Evolutionary conservation across 2,113 vertebrate species (phyloP), one percentile per base, ranked within the genome.

Genomic region (Panurus biarmicus): DNA sequence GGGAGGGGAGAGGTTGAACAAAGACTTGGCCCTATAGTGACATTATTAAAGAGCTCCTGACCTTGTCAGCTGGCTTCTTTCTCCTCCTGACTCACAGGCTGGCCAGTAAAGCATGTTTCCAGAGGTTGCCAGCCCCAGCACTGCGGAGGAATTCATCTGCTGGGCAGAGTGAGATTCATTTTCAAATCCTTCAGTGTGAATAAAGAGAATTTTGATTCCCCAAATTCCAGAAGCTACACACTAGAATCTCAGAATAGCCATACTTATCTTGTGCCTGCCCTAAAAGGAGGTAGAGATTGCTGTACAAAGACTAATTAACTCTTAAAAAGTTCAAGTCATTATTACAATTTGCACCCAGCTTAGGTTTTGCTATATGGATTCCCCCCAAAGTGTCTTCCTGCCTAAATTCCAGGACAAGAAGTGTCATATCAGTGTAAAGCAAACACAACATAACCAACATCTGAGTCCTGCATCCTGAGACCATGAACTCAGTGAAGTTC

Each of bases 341-440:
- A 5, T 56, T 71, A n/a, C 22, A 57, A 2, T 62, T 62, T 57
- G 53, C n/a, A 47, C 48, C 17, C 56, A 56, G n/a, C n/a, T 64
- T 47, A n/a, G 17, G 5, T 17, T 86, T 87, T 89, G 44, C 57
- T 75, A 10, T 19, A 25, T 40, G 21, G 64, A 74, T n/a, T 61
- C 20, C 25, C 25, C 12, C 16, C 2, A 6, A 31, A 65, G 35
- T 6, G 0, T 50, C 28, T 36, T 70, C 35, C 23, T 78, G 31
- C 26, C 61, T 54, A 14, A 54, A 70, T 66, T 53, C 40, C 51
- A 36, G 21, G 9, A 11, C 51, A 31, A 40, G 14, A 72, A 31
- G 28, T 2, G 0, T 12, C 13, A 5, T 13, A 6, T 24, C 2
- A 0, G 22, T n/a, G 11, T n/a, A 24, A 85, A 48, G 9, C 44